Percentiles rank a stretch among this genome's conserved stretches.
Conservation (phyloP, 1,140 invertebrate genomes). For the Chironomus striatipennis region DNA sequence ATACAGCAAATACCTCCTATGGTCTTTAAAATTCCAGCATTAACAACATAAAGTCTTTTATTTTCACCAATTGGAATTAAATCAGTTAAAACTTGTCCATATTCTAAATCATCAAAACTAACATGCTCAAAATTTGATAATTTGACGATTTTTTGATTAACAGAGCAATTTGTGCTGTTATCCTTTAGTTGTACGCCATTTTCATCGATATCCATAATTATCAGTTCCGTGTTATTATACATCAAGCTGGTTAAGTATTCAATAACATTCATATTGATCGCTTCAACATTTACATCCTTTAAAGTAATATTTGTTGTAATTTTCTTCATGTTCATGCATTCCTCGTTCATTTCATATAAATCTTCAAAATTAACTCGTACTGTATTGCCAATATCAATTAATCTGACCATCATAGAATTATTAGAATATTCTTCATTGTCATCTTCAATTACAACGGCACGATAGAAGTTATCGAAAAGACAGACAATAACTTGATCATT, state of each 20-base stretch:
- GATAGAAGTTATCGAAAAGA: neutral
- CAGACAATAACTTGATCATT: neutral
- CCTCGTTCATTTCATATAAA: neutral
- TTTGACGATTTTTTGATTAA: neutral
- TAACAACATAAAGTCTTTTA: neutral
- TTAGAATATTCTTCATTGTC: neutral
- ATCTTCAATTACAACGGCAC: neutral
- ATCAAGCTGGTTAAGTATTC: neutral
- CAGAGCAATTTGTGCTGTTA: neutral
- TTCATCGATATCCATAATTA: neutral
- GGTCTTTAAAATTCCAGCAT: neutral
- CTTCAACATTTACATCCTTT: neutral
- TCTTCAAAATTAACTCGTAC: neutral
- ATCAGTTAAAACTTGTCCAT: neutral
- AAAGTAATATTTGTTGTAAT: neutral
- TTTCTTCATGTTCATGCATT: neutral
- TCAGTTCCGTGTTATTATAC: neutral
- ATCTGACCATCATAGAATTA: neutral
- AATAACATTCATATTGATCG: neutral
- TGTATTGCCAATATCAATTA: neutral
- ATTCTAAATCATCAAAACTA: neutral
- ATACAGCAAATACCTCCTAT: neutral
- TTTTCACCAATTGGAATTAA: neutral
- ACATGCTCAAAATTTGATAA: neutral
- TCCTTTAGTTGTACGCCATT: neutral